Percentiles rank a stretch among this genome's conserved stretches.
phyloP scores from a whole-genome alignment of 2,797 vertebrate species.

The Hydrolagus colliei region DNA sequence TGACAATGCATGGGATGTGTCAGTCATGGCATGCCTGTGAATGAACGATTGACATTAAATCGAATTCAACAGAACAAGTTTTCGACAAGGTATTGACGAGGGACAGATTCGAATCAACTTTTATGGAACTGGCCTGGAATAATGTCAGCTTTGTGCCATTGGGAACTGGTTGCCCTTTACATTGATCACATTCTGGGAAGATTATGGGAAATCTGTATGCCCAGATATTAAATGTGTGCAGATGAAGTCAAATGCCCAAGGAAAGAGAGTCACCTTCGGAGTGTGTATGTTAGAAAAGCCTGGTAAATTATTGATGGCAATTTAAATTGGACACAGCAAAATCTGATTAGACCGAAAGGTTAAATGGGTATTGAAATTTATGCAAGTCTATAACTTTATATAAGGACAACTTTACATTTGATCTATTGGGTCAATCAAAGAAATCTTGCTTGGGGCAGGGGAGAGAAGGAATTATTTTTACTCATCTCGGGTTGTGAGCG shows the following conservation, averaged over 20 bases:
- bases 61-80: background rate
- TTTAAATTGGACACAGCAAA: background rate
- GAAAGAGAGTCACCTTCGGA: background rate
- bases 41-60: background rate
- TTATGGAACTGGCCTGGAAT: background rate
- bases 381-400: too few species aligned
- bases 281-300: background rate
- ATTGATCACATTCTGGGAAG: background rate
- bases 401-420: too few species aligned
- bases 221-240: background rate
- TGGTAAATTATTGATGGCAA: background rate
- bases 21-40: background rate
- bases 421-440: too few species aligned
- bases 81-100: background rate
- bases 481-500: too few species aligned
- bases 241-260: background rate
- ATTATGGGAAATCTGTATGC: background rate
- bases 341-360: background rate
- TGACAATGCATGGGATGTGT: background rate
- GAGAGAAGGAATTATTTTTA: too few species aligned
- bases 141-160: background rate
- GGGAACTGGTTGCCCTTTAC: too few species aligned
- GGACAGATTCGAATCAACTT: background rate
- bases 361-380: too few species aligned
- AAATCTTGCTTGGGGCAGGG: too few species aligned